Conservation (phyloP, 2,888 invertebrate species). For the Zhuqinia jingwanae region DNA sequence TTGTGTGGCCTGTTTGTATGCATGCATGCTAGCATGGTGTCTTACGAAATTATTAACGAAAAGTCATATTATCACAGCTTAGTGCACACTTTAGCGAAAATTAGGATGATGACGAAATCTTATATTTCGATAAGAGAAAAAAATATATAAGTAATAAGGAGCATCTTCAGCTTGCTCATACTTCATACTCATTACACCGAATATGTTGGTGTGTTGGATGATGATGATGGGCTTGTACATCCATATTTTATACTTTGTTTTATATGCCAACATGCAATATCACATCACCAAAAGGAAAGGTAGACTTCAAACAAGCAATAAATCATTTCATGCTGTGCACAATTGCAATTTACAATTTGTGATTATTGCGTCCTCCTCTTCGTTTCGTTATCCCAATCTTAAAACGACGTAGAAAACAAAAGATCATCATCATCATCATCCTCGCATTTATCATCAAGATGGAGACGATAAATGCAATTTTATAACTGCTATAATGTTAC, state of each 20-base stretch:
- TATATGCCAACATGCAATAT: not conserved
- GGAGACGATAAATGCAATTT: not conserved
- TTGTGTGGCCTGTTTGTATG: conserved; percentile 16
- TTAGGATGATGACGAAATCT: conserved; percentile 28
- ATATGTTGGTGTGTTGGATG: too few relatives aligned
- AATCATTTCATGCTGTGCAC: conserved; percentile 66
- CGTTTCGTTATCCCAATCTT: conserved; percentile 8
- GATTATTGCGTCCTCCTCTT: conserved; percentile 15
- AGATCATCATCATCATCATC: not conserved
- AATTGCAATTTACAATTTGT: conserved; percentile 62
- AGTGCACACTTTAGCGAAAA: conserved; percentile 27
- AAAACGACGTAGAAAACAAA: not conserved
- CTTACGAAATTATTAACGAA: conserved; percentile 9
- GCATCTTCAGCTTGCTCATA: too few relatives aligned
- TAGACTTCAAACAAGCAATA: conserved; percentile 57
- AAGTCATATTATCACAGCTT: conserved; percentile 18
- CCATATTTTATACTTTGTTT: too few relatives aligned
- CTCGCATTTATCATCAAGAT: not conserved
- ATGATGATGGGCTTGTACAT: too few relatives aligned
- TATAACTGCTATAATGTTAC: not conserved
- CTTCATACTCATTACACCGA: too few relatives aligned
- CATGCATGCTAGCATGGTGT: not conserved
- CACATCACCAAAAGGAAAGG: conserved; percentile 14
- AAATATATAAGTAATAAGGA: too few relatives aligned
- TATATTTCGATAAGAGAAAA: too few relatives aligned